Base-by-base conservation (phyloP, 2,888 invertebrate species). In the Julus scandinavius region DNA sequence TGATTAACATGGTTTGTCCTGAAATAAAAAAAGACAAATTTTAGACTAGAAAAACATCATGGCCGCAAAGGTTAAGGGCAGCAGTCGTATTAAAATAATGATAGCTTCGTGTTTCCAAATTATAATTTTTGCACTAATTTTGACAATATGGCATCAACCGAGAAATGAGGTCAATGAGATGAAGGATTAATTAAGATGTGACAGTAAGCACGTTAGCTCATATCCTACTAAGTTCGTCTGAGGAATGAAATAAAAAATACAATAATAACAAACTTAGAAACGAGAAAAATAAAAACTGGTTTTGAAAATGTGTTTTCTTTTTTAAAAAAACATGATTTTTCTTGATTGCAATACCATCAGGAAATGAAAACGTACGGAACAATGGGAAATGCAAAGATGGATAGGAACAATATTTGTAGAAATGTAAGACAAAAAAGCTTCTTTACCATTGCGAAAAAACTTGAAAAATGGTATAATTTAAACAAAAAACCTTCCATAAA, bases 111-210 rank as follows among this genome's bases (percentile, higher is more conserved):
- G 17, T 72, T 72, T 72, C 29, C 1, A 2, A 6, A 72, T 9
- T 72, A 72, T 29, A 20, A 29, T 29, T 63, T n/a, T 20, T 63
- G n/a, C 20, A 5, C 5, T 29, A 72, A 72, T 72, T 72, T 72
- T 72, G 72, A 72, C 72, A 72, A 72, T 72, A 72, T 72, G 72
- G 72, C 72, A 72, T 54, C 13, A 72, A 11, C 7, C 7, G 63
- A 20, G n/a, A 63, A 63, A n/a, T 15, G 2, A 72, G 72, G 72
- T 72, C 72, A 72, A 29, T 2, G n/a, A 7, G 63, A n/a, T 63
- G n/a, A n/a, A 7, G 63, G 2, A 3, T 17, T 63, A 63, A 63
- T 29, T 72, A 72, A 29, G 6, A 9, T 9, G n/a, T 72, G 29
- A 72, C 72, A 72, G 29, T 72, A 29, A 72, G 72, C 72, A 17